phyloP scores from a whole-genome alignment of 2,113 vertebrate species.

The Nesogale talazaci region DNA sequence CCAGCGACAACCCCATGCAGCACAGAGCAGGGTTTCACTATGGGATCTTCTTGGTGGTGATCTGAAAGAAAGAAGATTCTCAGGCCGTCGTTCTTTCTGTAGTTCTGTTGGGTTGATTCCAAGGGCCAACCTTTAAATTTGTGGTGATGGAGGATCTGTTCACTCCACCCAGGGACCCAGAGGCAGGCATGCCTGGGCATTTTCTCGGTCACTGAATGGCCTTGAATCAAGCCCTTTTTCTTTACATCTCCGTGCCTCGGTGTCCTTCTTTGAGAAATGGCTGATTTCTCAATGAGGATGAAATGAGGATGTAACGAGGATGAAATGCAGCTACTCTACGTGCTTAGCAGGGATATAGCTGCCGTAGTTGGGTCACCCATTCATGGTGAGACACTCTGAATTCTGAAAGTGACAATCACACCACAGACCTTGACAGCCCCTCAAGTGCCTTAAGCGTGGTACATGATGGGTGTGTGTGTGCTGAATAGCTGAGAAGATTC shows the following conservation, averaged over 20 bases:
- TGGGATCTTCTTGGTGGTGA: background rate
- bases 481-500: background rate
- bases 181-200: background rate
- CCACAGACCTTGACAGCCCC: background rate
- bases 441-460: background rate
- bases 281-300: too few relatives aligned
- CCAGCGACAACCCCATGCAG: background rate
- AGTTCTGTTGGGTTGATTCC: background rate
- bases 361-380: background rate
- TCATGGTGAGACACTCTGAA: constrained; percentile 9
- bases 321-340: background rate
- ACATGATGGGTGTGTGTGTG: background rate
- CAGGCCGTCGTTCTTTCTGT: background rate
- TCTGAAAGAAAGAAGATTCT: background rate
- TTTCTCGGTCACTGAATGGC: too few relatives aligned
- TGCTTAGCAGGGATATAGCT: background rate
- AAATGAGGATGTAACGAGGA: too few relatives aligned
- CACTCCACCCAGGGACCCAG: background rate
- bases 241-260: background rate
- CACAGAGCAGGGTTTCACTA: background rate
- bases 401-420: constrained; percentile 3
- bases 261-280: background rate
- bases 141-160: background rate
- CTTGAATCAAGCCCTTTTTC: too few relatives aligned
- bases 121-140: background rate